A percentile compares a stretch with the other conserved stretches of the same genome.
phyloP scores from a whole-genome alignment of 2,888 invertebrate genomes.

The Nomada fucata region DNA sequence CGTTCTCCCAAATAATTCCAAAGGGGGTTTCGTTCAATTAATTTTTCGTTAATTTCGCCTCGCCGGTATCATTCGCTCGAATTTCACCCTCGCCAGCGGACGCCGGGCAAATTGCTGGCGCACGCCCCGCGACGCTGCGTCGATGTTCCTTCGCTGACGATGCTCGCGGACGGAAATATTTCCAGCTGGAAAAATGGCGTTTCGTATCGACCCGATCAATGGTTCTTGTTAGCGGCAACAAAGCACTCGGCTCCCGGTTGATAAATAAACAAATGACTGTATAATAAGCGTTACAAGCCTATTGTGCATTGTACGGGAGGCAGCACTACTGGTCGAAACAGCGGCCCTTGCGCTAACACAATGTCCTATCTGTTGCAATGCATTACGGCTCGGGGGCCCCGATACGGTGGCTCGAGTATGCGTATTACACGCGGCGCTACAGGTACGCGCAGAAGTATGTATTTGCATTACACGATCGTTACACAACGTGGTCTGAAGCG shows the following conservation, averaged over 20 bases:
- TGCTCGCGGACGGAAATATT: neutral
- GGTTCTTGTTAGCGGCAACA: constrained; percentile 45
- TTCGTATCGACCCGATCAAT: constrained; percentile 30
- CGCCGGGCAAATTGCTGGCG: constrained; percentile 37
- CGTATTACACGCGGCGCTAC: constrained; percentile 45
- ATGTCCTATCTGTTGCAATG: constrained; percentile 70
- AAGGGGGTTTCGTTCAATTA: neutral
- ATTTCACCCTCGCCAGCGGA: neutral
- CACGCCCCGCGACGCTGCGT: no score
- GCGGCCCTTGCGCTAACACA: constrained; percentile 59
- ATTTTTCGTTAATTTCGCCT: no score
- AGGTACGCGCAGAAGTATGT: constrained; percentile 46
- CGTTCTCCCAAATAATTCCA: neutral
- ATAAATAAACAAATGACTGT: constrained; percentile 73
- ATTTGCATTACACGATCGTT: constrained; percentile 56
- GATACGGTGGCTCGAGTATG: constrained; percentile 34
- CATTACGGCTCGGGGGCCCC: constrained; percentile 56
- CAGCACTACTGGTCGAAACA: constrained; percentile 39
- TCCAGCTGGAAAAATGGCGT: neutral
- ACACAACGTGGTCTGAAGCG: constrained; percentile 25
- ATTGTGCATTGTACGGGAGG: constrained; percentile 70
- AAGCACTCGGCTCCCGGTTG: constrained; percentile 49
- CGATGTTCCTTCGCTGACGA: neutral
- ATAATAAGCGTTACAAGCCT: constrained; percentile 61
- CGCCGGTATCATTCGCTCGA: neutral